A percentile compares a stretch with the other conserved stretches of the same genome.
These are phyloP conservation scores for Gasterosteus aculeatus DNA, from an alignment of 2,113 vertebrate genomes.

Conservation along the genomic window DNA sequence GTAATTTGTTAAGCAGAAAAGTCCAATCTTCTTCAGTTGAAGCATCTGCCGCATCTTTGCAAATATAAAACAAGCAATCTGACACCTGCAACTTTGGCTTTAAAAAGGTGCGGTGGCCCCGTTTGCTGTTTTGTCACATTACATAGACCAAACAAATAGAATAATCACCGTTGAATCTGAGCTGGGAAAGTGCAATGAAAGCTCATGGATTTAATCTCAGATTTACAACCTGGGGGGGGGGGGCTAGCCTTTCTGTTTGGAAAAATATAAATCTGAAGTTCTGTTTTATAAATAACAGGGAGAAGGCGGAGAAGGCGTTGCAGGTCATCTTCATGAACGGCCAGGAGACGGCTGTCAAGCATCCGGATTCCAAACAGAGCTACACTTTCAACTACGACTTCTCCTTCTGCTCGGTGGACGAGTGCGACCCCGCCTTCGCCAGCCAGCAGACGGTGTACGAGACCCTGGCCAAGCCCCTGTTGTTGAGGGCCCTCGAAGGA, in stretches of 20 bases:
- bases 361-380: constrained; percentile 86
- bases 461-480: constrained; percentile 86
- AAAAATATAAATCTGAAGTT: not conserved
- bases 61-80: not conserved
- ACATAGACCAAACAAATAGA: not conserved
- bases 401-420: constrained; percentile 91
- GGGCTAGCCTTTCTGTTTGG: not conserved
- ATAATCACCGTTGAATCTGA: no score
- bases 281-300: constrained; percentile 75
- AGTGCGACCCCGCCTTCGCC: constrained; percentile 80
- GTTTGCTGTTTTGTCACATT: not conserved
- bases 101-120: not conserved
- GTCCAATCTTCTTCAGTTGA: not conserved
- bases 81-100: not conserved
- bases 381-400: constrained; percentile 89
- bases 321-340: constrained; percentile 86
- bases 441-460: constrained; percentile 87
- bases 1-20: not conserved
- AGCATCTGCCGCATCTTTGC: not conserved
- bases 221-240: not conserved
- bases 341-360: constrained; percentile 85
- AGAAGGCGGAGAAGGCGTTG: constrained; percentile 82
- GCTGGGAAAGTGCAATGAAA: no score
- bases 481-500: constrained; percentile 90
- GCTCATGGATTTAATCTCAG: not conserved